A percentile compares a stretch with the other conserved stretches of the same genome.
Conservation (phyloP, 2,797 vertebrate genomes). For the Nothura maculosa region DNA sequence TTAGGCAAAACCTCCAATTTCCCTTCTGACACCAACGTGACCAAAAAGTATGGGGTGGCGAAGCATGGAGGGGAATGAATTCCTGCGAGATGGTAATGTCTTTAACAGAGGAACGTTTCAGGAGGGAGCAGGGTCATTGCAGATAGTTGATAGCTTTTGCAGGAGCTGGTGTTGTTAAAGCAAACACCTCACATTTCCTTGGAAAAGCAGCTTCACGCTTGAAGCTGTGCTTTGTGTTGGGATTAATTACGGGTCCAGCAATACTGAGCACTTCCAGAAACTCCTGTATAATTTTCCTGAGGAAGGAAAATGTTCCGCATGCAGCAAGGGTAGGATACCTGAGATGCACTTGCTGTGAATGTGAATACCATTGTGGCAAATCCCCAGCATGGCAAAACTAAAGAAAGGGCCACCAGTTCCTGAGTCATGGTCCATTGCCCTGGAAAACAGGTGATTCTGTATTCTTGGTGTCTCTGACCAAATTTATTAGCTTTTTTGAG, state of each 20-base stretch:
- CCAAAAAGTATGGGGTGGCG: conserved; percentile 26
- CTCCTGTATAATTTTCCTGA: background rate
- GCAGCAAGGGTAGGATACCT: background rate
- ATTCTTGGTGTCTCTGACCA: background rate
- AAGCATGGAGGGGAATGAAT: conserved; percentile 19
- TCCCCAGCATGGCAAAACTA: background rate
- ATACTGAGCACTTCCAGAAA: background rate
- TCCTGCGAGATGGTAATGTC: conserved; percentile 61
- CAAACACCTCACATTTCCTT: background rate
- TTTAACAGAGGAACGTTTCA: conserved; percentile 45
- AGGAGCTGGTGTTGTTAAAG: conserved; percentile 17
- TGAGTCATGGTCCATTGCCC: background rate
- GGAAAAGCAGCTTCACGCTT: background rate
- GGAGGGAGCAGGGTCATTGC: conserved; percentile 16
- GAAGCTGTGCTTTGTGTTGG: background rate
- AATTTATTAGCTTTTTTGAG: background rate
- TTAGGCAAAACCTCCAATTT: background rate
- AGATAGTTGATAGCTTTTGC: conserved; percentile 65
- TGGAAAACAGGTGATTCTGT: background rate
- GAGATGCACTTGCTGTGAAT: background rate
- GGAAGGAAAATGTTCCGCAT: background rate
- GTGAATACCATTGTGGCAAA: background rate
- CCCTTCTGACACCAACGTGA: conserved; percentile 28
- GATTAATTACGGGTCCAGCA: background rate
- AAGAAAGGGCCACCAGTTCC: background rate